Evolutionary conservation across 1,140 invertebrate genomes (phyloP).

Genomic region (Stenopsyche tienmushanensis): DNA sequence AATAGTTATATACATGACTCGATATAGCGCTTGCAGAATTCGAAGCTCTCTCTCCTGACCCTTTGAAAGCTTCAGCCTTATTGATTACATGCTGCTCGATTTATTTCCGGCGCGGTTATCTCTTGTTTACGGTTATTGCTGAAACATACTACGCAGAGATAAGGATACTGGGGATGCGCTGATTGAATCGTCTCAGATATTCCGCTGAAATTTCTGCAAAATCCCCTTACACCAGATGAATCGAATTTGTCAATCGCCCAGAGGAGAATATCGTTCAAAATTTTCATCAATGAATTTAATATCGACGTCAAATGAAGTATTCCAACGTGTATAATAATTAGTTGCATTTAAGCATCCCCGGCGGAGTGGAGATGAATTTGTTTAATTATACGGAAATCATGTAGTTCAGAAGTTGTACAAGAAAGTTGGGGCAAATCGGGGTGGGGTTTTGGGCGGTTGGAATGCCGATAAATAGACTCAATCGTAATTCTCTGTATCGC

Average conservation of each 20-base stretch:
- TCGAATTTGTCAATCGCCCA: no score
- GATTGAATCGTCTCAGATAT: slow-evolving; percentile 7
- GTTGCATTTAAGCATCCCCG: no score
- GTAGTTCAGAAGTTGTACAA: background rate
- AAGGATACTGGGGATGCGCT: background rate
- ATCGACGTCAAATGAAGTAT: no score
- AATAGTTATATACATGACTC: no score
- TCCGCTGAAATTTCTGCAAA: background rate
- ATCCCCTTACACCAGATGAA: no score
- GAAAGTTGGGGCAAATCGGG: no score
- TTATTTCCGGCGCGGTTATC: slow-evolving; percentile 40
- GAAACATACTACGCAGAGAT: slow-evolving; percentile 18
- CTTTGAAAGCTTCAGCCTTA: slow-evolving; percentile 23
- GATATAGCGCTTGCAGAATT: no score
- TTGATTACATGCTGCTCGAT: slow-evolving; percentile 38
- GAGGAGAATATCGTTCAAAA: background rate
- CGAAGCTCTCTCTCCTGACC: background rate
- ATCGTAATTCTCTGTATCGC: slow-evolving; percentile 38
- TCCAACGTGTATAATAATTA: no score
- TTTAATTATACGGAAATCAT: background rate
- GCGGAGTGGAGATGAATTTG: no score
- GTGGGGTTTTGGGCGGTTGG: slow-evolving; percentile 8
- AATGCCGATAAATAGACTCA: slow-evolving; percentile 31
- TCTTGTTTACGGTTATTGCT: slow-evolving; percentile 41
- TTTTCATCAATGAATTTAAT: background rate